Evolutionary conservation across 2,888 invertebrate genomes (phyloP), one percentile per base, ranked within the genome.

Genomic region (Mechanitis messenoides): DNA sequence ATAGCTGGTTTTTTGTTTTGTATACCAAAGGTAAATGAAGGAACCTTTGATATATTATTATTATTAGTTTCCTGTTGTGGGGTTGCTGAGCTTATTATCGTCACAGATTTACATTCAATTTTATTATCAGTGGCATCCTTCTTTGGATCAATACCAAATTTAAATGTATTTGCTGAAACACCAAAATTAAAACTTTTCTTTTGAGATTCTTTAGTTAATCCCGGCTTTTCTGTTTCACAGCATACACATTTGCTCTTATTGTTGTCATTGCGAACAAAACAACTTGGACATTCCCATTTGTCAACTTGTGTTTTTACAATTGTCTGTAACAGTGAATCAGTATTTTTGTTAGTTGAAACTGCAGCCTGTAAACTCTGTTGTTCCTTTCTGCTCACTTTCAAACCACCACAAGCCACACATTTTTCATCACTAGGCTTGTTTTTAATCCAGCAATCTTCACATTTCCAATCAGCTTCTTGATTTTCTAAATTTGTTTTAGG

Each of bases 271-370:
- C 72, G 73, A 2, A 84, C 84, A 59, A 87, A 76, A 63, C 88
- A 88, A 65, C 72, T 71, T 1, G 74, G 33, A 66, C 88, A 88
- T 71, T 86, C 83, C 88, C 88, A 88, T 63, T 75, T 81, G 5
- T 76, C 72, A 12, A 67, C 60, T 68, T 85, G 85, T 3, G 73
- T 50, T 68, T 78, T 75, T 0, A 72, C 61, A 45, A 80, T 68
- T 35, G 69, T 74, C 63, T 76, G 72, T 61, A 81, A 71, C 50
- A 68, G 60, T 38, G 71, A 68, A 63, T 77, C 60, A 54, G 50
- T 59, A 31, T 53, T 73, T 57, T 63, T 46, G 42, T 63, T 59
- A 58, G 65, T 59, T 31, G 55, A 33, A 50, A 6, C 61, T 42
- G 7, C 60, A 31, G 31, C 7, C 20, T 50, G 50, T 31, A n/a